phyloP scores from a whole-genome alignment of 2,113 vertebrate genomes.

The Barnardius zonarius region DNA sequence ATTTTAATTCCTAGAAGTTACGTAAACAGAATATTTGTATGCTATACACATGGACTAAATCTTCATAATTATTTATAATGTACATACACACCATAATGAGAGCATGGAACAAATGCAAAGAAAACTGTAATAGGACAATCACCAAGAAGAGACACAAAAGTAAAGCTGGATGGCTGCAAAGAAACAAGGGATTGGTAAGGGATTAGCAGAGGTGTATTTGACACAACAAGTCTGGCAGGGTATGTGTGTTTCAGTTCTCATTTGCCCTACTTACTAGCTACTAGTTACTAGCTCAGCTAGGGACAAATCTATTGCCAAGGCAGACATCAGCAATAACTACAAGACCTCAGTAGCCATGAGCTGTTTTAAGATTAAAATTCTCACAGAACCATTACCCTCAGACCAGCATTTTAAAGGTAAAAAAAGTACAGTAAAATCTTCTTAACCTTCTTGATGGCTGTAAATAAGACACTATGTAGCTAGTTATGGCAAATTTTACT shows the following conservation, averaged over 20 bases:
- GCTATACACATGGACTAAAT: neutral
- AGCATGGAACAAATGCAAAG: neutral
- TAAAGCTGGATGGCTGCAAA: neutral
- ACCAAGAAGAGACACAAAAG: neutral
- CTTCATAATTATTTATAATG: neutral
- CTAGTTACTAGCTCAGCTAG: neutral
- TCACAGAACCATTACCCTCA: neutral
- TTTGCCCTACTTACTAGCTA: neutral
- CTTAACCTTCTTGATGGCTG: neutral
- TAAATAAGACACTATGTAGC: neutral
- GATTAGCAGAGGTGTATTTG: neutral
- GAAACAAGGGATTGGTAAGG: neutral
- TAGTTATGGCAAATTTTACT: neutral
- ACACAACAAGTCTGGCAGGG: neutral
- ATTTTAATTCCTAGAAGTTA: neutral
- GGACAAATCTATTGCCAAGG: neutral
- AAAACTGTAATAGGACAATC: neutral
- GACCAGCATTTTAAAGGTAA: neutral
- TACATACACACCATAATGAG: neutral
- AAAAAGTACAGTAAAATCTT: neutral
- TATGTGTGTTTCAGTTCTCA: neutral
- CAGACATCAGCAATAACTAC: neutral
- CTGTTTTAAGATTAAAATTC: neutral
- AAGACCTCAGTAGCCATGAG: neutral
- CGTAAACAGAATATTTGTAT: neutral